Evolutionary conservation across 1,140 invertebrate genomes (phyloP).

Genomic region (Cepaea nemoralis): DNA sequence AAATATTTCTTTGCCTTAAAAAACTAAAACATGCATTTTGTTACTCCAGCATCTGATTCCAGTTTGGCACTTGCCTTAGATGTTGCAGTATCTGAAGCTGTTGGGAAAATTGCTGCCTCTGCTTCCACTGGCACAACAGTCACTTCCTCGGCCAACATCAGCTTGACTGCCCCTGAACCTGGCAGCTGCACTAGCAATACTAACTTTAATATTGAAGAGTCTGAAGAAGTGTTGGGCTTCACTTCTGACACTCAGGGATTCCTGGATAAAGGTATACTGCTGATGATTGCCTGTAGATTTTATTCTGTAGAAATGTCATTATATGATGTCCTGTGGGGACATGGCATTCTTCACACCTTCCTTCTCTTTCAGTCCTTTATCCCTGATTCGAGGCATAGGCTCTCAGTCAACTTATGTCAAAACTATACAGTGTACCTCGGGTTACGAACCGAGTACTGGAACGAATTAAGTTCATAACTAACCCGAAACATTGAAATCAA

Average conservation of each 20-base stretch:
- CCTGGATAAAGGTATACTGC: constrained; percentile 32
- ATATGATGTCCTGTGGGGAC: no score
- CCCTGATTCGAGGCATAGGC: no score
- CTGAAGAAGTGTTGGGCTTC: constrained; percentile 21
- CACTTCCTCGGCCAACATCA: neutral
- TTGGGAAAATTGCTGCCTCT: neutral
- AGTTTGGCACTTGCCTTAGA: constrained; percentile 8
- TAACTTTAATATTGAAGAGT: constrained; percentile 1
- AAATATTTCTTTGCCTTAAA: no score
- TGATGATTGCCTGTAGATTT: no score
- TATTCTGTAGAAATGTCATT: no score
- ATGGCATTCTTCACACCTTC: no score
- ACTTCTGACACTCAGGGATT: constrained; percentile 15
- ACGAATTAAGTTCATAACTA: no score
- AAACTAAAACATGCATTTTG: neutral
- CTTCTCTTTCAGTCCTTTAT: no score
- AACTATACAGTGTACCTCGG: no score
- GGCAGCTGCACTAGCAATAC: neutral
- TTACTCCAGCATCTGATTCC: neutral
- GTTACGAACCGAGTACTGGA: no score
- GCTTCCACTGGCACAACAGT: neutral
- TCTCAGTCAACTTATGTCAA: no score
- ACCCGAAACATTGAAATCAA: no score
- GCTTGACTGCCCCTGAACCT: neutral
- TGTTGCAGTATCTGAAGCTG: constrained; percentile 12